Conservation (phyloP, 2,888 invertebrate genomes). For the Apodemia zela region DNA sequence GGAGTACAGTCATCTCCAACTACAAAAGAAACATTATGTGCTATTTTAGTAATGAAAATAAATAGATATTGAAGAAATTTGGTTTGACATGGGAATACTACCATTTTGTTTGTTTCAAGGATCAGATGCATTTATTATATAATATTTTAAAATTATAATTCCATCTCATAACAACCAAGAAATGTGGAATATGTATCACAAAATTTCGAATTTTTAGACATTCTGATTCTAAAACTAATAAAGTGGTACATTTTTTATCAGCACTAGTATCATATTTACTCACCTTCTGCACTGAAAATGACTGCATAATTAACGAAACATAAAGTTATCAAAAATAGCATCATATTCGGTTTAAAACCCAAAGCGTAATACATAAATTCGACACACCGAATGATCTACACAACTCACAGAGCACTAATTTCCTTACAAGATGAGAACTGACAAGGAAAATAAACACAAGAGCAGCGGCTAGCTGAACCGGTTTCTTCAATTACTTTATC, state of each 20-base stretch:
- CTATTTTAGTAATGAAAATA: neutral
- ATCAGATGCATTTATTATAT: neutral
- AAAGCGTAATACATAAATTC: neutral
- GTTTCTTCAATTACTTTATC: neutral
- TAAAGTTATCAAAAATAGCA: neutral
- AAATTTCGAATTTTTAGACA: neutral
- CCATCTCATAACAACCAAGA: neutral
- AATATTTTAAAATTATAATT: neutral
- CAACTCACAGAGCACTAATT: neutral
- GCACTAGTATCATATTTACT: neutral
- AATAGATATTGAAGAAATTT: neutral
- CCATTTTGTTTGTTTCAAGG: too few species aligned
- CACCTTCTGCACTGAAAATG: conserved; percentile 6
- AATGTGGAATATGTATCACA: neutral
- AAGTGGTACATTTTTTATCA: neutral
- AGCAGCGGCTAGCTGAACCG: neutral
- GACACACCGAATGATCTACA: neutral
- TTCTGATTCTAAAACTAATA: too few species aligned
- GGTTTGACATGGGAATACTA: neutral
- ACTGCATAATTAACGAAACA: conserved; percentile 1
- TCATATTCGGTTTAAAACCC: neutral
- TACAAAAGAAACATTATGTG: conserved; percentile 33
- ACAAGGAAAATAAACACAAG: conserved; percentile 10
- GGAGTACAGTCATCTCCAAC: conserved; percentile 57
- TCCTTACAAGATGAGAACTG: neutral